These are phyloP conservation scores for Nettapus auritus DNA, from an alignment of 2,113 vertebrate species.

Conservation along the genomic window DNA sequence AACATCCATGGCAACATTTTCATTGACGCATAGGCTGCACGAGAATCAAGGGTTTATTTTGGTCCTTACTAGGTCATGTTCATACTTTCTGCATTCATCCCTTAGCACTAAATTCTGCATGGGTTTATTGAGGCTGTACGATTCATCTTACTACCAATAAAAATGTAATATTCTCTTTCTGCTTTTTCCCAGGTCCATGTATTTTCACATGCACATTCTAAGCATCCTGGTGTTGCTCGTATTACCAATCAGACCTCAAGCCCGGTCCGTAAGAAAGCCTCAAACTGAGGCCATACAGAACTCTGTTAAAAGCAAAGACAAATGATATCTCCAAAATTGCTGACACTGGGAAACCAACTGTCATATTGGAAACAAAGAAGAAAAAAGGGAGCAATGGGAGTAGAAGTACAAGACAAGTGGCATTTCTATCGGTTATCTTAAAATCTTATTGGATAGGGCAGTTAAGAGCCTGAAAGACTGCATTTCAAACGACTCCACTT, in stretches of 20 bases:
- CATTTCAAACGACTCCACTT: background rate
- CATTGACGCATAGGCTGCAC: background rate
- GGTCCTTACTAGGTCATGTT: background rate
- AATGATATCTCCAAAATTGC: constrained; percentile 54
- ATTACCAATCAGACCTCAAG: constrained; percentile 74
- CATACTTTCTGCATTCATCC: background rate
- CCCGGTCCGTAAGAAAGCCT: constrained; percentile 6
- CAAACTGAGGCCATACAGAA: constrained; percentile 39
- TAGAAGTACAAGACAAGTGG: background rate
- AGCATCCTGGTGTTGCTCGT: constrained; percentile 85
- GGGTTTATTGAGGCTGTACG: background rate
- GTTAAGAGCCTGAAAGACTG: constrained; percentile 41
- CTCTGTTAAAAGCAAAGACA: constrained; percentile 67
- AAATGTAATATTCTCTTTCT: constrained; percentile 13
- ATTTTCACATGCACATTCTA: constrained; percentile 91
- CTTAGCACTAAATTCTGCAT: background rate
- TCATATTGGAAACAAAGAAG: background rate
- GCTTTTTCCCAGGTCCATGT: constrained; percentile 87
- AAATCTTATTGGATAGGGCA: constrained; percentile 39
- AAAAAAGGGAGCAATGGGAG: background rate
- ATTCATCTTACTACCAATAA: background rate
- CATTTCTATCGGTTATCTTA: constrained; percentile 8
- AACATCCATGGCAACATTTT: background rate
- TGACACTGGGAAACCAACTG: background rate
- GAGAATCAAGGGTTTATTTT: background rate